A percentile compares a stretch with the other conserved stretches of the same genome.
phyloP scores from a whole-genome alignment of 64 coral and sea anemone genomes.

The Porites australiensis region DNA sequence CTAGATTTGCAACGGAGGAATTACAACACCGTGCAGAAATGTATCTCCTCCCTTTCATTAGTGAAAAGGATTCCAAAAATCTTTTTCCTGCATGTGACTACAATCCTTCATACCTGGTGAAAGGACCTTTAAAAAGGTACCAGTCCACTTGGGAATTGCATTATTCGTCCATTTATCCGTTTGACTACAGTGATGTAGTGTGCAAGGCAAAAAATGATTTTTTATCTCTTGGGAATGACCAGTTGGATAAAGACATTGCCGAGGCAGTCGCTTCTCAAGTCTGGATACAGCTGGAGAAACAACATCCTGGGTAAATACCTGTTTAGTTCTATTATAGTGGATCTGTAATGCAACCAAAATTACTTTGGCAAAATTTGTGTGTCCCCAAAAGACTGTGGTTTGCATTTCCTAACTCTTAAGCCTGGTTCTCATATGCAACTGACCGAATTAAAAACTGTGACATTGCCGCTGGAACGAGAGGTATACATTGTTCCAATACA shows the following conservation, averaged over 20 bases:
- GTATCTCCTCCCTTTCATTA: slow-evolving; percentile 44
- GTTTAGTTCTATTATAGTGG: no score
- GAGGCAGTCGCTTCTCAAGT: slow-evolving; percentile 8
- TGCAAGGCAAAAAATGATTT: not conserved
- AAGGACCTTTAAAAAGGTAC: slow-evolving; percentile 29
- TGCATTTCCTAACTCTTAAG: no score
- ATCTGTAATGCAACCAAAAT: no score
- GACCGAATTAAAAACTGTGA: no score
- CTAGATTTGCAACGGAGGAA: not conserved
- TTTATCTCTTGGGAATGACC: slow-evolving; percentile 64
- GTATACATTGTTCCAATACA: no score
- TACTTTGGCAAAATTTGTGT: no score
- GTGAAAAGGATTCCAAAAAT: slow-evolving; percentile 28
- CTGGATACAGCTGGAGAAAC: slow-evolving; percentile 17
- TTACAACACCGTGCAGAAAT: slow-evolving; percentile 6
- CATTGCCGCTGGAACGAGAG: no score
- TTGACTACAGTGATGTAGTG: slow-evolving; percentile 29
- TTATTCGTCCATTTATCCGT: slow-evolving; percentile 54
- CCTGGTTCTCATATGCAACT: no score
- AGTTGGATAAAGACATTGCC: slow-evolving; percentile 48
- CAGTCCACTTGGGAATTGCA: slow-evolving; percentile 45
- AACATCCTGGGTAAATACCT: slow-evolving; percentile 46
- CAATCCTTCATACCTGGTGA: slow-evolving; percentile 56
- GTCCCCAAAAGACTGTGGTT: no score
- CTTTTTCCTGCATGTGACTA: slow-evolving; percentile 43